Conservation (phyloP, 2,888 invertebrate genomes). For the Netelia fuscicornis region DNA sequence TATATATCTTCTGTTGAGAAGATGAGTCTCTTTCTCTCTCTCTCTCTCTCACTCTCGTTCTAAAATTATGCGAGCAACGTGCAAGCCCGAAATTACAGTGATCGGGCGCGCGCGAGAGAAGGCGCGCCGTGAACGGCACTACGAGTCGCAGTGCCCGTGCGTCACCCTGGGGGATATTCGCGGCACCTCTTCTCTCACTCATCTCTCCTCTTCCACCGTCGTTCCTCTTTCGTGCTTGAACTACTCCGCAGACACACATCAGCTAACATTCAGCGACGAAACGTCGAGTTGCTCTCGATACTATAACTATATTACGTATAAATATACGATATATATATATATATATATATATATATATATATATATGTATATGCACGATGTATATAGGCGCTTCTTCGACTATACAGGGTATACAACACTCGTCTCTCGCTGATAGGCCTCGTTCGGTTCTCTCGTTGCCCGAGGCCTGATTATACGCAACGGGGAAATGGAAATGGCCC, state of each 20-base stretch:
- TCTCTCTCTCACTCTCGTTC: conserved; percentile 25
- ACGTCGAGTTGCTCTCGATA: not conserved
- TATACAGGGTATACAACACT: conserved; percentile 15
- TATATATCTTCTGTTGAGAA: conserved; percentile 42
- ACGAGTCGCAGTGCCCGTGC: conserved; percentile 55
- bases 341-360: not conserved
- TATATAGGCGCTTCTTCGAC: not conserved
- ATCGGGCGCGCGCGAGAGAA: conserved; percentile 74
- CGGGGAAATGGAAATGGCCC: conserved; percentile 75
- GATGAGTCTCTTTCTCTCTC: conserved; percentile 41
- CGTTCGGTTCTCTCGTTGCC: conserved; percentile 69
- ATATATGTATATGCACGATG: not conserved
- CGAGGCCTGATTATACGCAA: conserved; percentile 74
- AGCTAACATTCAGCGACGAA: conserved; percentile 18
- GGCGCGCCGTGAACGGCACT: conserved; percentile 69
- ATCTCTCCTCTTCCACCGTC: conserved; percentile 28
- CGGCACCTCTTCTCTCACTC: conserved; percentile 64
- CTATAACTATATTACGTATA: conserved; percentile 19
- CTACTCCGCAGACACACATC: conserved; percentile 54
- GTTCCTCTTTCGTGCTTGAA: conserved; percentile 48
- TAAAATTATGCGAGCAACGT: conserved; percentile 69
- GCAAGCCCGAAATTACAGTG: conserved; percentile 81
- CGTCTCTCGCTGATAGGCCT: conserved; percentile 65
- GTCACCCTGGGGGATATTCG: conserved; percentile 67
- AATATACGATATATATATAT: not conserved